Evolutionary conservation across 2,888 invertebrate genomes (phyloP), one percentile per base, ranked within the genome.

Genomic region (Lithophane semibrunnea): DNA sequence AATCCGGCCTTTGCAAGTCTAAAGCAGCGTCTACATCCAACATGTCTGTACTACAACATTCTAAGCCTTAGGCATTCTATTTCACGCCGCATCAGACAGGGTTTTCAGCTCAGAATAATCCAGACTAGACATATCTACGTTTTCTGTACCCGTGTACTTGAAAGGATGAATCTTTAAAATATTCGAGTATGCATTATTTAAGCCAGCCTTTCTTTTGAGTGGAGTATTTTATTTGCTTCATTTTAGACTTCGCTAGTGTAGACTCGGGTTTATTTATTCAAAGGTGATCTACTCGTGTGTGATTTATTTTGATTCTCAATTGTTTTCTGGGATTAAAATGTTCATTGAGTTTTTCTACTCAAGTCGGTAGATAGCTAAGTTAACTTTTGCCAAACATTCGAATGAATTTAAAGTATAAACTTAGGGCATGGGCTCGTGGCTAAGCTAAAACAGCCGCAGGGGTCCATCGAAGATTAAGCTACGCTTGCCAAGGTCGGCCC

Each of bases 51-150:
- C 64, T n/a, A 58, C 75, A 66, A 71, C 77, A 52, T 54, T 75
- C 60, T 64, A 68, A 76, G 88, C 88, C 87, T 66, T 64, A 83
- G 91, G 91, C 90, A 65, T 83, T 85, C 87, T 75, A 92, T 92
- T 92, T 90, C 91, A 91, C 90, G 91, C 84, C 73, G 77, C 82
- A 84, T 80, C 87, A 84, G 75, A 83, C 88, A 84, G 7, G 58
- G 79, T 49, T 80, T 86, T 79, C 76, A 77, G 76, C 84, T 83
- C 74, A 71, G 75, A 75, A 74, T 79, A 84, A 81, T 78, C n/a
- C 58, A 16, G 76, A 13, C 64, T 54, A 61, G 44, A 79, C 52
- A 68, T 84, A 68, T 84, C 73, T 69, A 83, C 52, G 65, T 42
- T 61, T 54, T 64, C 72, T 54, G 65, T 58, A 68, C 60, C 24